phyloP scores from a whole-genome alignment of 2,113 vertebrate genomes.

The Lampris incognitus region DNA sequence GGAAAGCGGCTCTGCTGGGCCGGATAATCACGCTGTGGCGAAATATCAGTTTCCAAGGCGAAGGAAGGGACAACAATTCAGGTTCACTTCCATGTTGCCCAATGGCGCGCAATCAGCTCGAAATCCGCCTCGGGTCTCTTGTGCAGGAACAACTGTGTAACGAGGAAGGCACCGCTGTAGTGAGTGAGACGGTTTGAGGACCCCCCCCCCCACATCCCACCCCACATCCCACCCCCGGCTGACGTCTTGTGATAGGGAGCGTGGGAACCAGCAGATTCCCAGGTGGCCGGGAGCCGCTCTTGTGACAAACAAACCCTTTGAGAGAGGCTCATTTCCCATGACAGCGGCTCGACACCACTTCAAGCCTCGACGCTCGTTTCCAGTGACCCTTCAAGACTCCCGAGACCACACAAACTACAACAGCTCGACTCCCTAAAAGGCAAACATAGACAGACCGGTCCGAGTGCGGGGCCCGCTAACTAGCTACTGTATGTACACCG shows the following conservation, averaged over 20 bases:
- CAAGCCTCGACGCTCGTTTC: slow-evolving; percentile 54
- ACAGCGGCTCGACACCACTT: slow-evolving; percentile 45
- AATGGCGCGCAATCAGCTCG: slow-evolving; percentile 20
- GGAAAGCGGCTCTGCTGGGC: neutral
- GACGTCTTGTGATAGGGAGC: slow-evolving; percentile 48
- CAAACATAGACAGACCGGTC: slow-evolving; percentile 48
- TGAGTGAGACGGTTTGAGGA: too few relatives aligned
- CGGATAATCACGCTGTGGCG: slow-evolving; percentile 9
- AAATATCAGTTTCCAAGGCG: slow-evolving; percentile 43
- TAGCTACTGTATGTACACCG: slow-evolving; percentile 41
- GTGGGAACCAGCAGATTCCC: slow-evolving; percentile 73
- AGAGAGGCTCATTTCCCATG: slow-evolving; percentile 67
- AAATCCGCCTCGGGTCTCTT: slow-evolving; percentile 19
- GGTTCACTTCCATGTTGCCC: slow-evolving; percentile 1
- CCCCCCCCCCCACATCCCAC: too few relatives aligned
- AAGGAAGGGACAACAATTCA: slow-evolving; percentile 21
- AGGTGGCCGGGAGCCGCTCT: slow-evolving; percentile 61
- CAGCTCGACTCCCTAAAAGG: slow-evolving; percentile 16
- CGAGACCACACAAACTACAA: slow-evolving; percentile 61
- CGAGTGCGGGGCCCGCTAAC: slow-evolving; percentile 26
- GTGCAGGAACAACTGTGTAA: slow-evolving; percentile 6
- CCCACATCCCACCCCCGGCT: slow-evolving; percentile 41
- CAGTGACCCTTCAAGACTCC: slow-evolving; percentile 57
- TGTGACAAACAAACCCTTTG: slow-evolving; percentile 54
- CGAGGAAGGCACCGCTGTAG: neutral